Evolutionary conservation across 1,140 invertebrate species (phyloP).

Genomic region (Pissodes strobi): DNA sequence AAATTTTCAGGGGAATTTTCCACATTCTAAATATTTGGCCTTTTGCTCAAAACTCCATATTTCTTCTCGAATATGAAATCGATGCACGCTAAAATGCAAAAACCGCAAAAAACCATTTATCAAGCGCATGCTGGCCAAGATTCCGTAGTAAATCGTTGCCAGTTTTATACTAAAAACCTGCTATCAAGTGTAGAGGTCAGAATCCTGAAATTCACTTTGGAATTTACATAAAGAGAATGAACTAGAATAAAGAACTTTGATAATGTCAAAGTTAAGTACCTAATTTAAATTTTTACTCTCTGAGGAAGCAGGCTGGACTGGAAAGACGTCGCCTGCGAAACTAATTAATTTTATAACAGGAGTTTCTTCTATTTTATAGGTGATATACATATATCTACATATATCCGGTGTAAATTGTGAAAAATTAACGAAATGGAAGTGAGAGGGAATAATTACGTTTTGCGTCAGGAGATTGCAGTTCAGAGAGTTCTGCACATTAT

Average conservation of each 20-base stretch:
- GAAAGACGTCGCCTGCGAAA: background rate
- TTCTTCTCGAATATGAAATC: slow-evolving; percentile 14
- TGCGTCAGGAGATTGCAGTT: too few relatives aligned
- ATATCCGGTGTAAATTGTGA: too few relatives aligned
- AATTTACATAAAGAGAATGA: slow-evolving; percentile 21
- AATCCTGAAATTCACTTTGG: slow-evolving; percentile 13
- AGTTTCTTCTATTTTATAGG: too few relatives aligned
- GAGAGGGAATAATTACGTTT: too few relatives aligned
- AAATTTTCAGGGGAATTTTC: too few relatives aligned
- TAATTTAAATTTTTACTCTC: slow-evolving; percentile 23
- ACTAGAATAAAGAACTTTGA: slow-evolving; percentile 24
- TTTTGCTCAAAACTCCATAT: slow-evolving; percentile 16
- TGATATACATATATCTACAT: too few relatives aligned
- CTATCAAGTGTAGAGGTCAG: slow-evolving; percentile 22
- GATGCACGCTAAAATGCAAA: slow-evolving; percentile 21
- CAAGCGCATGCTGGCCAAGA: slow-evolving; percentile 17
- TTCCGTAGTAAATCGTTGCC: slow-evolving; percentile 14
- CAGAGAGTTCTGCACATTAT: too few relatives aligned
- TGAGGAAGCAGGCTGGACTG: background rate
- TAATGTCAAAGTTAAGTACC: slow-evolving; percentile 24
- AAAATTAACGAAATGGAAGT: too few relatives aligned
- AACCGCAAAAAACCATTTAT: slow-evolving; percentile 20
- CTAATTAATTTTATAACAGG: background rate
- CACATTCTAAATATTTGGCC: slow-evolving; percentile 14
- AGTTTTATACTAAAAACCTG: slow-evolving; percentile 20